Conservation (phyloP, 2,797 vertebrate species). For the Urocyon cinereoargenteus region DNA sequence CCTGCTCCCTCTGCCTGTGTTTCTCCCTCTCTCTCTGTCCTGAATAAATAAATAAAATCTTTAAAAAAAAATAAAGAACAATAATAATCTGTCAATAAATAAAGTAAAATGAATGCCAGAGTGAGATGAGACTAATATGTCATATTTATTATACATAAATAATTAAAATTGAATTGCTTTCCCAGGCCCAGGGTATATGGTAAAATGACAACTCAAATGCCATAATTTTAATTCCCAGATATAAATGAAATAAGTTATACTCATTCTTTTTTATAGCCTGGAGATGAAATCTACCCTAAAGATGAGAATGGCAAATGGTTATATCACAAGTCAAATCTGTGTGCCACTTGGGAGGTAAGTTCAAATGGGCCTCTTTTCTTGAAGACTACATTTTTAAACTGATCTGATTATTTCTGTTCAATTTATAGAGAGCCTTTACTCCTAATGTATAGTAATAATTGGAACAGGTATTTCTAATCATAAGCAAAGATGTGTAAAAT, state of each 20-base stretch:
- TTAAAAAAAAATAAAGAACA: background rate
- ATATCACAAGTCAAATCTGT: constrained; percentile 93
- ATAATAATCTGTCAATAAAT: background rate
- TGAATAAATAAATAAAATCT: too few relatives aligned
- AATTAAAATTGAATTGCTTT: constrained; percentile 43
- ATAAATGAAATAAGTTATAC: constrained; percentile 8
- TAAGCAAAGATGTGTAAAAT: background rate
- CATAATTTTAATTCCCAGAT: constrained; percentile 48
- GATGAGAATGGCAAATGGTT: constrained; percentile 92
- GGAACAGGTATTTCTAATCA: background rate
- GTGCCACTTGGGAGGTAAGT: constrained; percentile 97
- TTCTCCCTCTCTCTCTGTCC: too few relatives aligned
- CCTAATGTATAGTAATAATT: background rate
- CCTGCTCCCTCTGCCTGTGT: too few relatives aligned
- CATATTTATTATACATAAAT: background rate
- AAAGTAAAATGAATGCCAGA: constrained; percentile 25
- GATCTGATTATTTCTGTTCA: background rate
- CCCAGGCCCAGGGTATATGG: background rate
- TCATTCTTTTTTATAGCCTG: constrained; percentile 90
- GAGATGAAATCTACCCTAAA: constrained; percentile 91
- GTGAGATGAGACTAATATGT: background rate
- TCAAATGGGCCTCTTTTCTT: background rate
- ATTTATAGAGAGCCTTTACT: background rate
- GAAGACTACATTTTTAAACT: background rate
- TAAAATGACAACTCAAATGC: background rate